Base-by-base conservation (phyloP, 2,888 invertebrate species). In the Marasmarcha lunaedactyla region DNA sequence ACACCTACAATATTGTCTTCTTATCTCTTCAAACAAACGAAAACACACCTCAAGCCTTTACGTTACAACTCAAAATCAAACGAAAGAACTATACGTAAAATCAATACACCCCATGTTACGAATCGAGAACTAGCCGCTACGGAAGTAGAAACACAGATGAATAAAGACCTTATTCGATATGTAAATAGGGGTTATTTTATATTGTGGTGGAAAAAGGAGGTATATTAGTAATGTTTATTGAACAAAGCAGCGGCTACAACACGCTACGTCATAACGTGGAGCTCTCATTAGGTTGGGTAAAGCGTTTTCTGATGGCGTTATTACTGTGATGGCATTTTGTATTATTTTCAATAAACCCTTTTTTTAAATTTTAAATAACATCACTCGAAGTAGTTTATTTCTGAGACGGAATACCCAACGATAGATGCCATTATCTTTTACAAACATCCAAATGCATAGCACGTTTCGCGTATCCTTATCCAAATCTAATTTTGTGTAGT, bases 1-100 rank as follows among this genome's bases (percentile, higher is more conserved):
- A 79, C 83, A 74, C 67, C 71, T 63, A 74, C 79, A 79, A 81
- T 83, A 83, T 83, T 79, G 79, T 78, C 34, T 11, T 57, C 70
- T 67, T 63, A 66, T 64, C 65, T 67, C 51, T 49, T 43, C 36
- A 42, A 39, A 44, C 14, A 2, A 26, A 38, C 30, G 38, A 15
- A 15, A 40, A 15, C 48, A 51, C 35, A 1, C 50, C 26, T 59
- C 54, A 57, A 49, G 48, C 39, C 57, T 41, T 43, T 54, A 47
- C 37, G 12, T 15, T 12, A 15, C 20, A 14, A 9, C n/a, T 37
- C 38, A 41, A 34, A 43, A 46, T 41, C 27, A 37, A 46, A 51
- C 36, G 37, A 6, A 37, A 37, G 25, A 27, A 33, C 20, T 14
- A 27, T 37, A 9, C 36, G 46, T 49, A 55, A 65, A 64, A 68